Percentiles rank a stretch among this genome's conserved stretches.
Conservation (phyloP, 2,888 invertebrate species). For the Myopa testacea region DNA sequence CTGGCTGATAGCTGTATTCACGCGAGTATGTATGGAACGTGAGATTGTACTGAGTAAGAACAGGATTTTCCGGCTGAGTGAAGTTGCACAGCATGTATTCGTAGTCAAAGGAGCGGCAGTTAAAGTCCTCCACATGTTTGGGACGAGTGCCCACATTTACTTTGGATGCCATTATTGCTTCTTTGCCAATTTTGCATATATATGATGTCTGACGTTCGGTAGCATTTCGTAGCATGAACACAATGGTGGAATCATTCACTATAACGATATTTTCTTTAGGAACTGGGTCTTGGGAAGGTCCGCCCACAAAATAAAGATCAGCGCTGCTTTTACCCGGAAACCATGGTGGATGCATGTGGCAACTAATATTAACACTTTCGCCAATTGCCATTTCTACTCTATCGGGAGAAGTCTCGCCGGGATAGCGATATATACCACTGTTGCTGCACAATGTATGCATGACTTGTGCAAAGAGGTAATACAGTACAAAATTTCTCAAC, state of each 20-base stretch:
- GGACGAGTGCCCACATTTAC: constrained; percentile 72
- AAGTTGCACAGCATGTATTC: constrained; percentile 81
- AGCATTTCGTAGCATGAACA: constrained; percentile 54
- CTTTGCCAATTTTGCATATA: constrained; percentile 57
- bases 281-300: constrained; percentile 43
- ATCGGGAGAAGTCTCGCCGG: constrained; percentile 57
- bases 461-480: neutral
- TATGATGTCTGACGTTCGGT: constrained; percentile 54
- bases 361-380: constrained; percentile 59
- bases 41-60: constrained; percentile 71
- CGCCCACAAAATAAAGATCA: constrained; percentile 54
- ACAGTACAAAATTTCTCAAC: neutral
- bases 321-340: constrained; percentile 53
- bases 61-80: constrained; percentile 73
- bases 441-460: constrained; percentile 7
- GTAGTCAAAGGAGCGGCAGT: constrained; percentile 80
- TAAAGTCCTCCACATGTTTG: constrained; percentile 74
- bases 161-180: constrained; percentile 54
- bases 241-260: constrained; percentile 57
- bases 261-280: constrained; percentile 42
- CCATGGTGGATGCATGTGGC: constrained; percentile 56
- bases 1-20: constrained; percentile 49
- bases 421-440: constrained; percentile 42
- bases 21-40: constrained; percentile 50
- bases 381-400: constrained; percentile 57